These are phyloP conservation scores for Oopsacas minuta DNA, from an alignment of 37 sponge, comb jelly and placozoan genomes.

Conservation along the genomic window DNA sequence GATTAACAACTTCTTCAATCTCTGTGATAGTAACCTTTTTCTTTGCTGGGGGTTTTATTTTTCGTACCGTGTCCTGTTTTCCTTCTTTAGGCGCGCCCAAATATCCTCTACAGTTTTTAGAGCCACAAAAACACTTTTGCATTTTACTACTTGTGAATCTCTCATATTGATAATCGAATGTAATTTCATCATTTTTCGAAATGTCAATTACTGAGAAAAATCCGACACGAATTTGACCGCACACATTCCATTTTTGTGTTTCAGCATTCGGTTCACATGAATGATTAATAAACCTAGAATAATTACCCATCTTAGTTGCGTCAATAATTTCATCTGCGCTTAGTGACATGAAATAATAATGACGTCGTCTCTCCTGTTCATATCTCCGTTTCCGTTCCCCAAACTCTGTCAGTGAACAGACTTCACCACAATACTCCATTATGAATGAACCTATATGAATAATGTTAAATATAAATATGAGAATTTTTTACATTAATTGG, in stretches of 20 bases:
- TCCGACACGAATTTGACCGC: slow-evolving; percentile 77
- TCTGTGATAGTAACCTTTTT: neutral
- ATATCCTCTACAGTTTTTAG: slow-evolving; percentile 71
- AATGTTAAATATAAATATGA: too few species aligned
- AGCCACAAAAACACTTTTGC: slow-evolving; percentile 94
- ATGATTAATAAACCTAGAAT: slow-evolving; percentile 92
- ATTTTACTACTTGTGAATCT: slow-evolving; percentile 63
- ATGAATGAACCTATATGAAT: slow-evolving; percentile 52
- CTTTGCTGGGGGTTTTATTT: neutral
- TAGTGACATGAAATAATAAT: slow-evolving; percentile 98
- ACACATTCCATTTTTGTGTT: slow-evolving; percentile 99
- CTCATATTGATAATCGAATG: slow-evolving; percentile 95
- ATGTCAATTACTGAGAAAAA: slow-evolving; percentile 72
- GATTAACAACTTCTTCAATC: neutral
- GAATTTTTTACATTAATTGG: too few species aligned
- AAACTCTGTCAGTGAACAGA: slow-evolving; percentile 67
- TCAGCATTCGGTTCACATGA: slow-evolving; percentile 99
- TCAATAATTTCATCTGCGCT: slow-evolving; percentile 87
- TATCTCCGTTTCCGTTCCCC: slow-evolving; percentile 62
- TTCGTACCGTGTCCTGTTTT: neutral
- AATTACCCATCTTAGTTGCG: slow-evolving; percentile 77
- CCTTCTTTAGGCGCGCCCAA: slow-evolving; percentile 56
- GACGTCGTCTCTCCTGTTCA: slow-evolving; percentile 49
- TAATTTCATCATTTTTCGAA: slow-evolving; percentile 56
- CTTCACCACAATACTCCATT: slow-evolving; percentile 98